Conservation (phyloP, 2,888 invertebrate species). For the Nezara viridula region DNA sequence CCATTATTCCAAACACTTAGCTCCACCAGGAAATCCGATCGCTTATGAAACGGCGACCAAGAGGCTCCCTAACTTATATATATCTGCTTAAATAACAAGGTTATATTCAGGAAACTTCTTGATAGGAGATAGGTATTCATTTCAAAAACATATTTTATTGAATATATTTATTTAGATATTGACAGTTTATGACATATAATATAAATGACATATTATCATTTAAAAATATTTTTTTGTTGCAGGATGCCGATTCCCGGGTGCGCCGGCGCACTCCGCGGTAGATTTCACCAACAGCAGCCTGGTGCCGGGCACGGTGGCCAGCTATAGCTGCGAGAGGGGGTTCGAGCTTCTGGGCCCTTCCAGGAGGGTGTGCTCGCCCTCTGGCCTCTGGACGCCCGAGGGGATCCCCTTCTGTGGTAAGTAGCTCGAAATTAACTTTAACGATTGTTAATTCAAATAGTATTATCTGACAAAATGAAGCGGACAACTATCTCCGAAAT, state of each 20-base stretch:
- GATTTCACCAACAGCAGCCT: constrained; percentile 79
- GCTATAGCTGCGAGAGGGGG: constrained; percentile 88
- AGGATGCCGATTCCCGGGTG: constrained; percentile 88
- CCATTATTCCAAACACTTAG: no score
- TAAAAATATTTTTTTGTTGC: constrained; percentile 57
- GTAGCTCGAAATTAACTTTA: no score
- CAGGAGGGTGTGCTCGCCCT: constrained; percentile 79
- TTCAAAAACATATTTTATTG: background rate
- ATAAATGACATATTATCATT: no score
- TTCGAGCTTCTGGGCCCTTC: constrained; percentile 93
- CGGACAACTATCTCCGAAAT: background rate
- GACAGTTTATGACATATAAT: no score
- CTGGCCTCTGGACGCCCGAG: constrained; percentile 87
- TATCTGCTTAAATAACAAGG: no score
- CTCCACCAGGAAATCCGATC: no score
- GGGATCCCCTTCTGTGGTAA: constrained; percentile 96
- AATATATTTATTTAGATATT: background rate
- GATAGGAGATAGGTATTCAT: background rate
- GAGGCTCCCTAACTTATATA: no score
- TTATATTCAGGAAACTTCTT: no score
- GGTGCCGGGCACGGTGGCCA: constrained; percentile 79
- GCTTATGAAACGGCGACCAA: no score
- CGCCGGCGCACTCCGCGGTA: constrained; percentile 88
- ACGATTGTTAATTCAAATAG: no score
- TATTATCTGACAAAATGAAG: no score